Percentiles rank a stretch among this genome's conserved stretches.
phyloP scores from a whole-genome alignment of 2,888 invertebrate genomes.

The Iselma pallidipennis region DNA sequence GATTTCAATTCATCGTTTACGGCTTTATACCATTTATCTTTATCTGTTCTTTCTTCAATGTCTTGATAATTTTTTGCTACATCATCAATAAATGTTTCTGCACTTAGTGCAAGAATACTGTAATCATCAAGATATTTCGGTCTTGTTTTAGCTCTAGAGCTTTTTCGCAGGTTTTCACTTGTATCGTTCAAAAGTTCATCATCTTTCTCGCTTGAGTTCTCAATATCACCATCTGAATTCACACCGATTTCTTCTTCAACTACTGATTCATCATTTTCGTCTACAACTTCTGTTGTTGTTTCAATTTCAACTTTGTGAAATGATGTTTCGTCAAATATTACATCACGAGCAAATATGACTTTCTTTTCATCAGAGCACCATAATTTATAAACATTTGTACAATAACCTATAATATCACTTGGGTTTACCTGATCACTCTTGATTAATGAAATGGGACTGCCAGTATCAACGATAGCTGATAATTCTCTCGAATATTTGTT shows the following conservation, averaged over 20 bases:
- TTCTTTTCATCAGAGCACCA: conserved; percentile 27
- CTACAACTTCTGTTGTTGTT: background rate
- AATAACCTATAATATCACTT: conserved; percentile 20
- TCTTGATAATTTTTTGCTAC: conserved; percentile 19
- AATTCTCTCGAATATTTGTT: background rate
- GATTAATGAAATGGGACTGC: conserved; percentile 6
- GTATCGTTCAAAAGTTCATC: no score
- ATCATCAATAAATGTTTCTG: conserved; percentile 23
- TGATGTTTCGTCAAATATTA: conserved; percentile 30
- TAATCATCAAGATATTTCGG: conserved; percentile 3
- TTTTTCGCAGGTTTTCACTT: background rate
- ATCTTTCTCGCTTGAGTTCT: background rate
- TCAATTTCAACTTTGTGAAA: background rate
- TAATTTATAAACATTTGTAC: conserved; percentile 27
- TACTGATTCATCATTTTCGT: background rate
- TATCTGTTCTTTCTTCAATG: conserved; percentile 10
- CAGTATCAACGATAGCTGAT: conserved; percentile 1
- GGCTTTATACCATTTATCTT: conserved; percentile 25
- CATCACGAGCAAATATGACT: conserved; percentile 29
- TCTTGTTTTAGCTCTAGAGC: background rate
- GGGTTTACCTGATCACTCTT: background rate
- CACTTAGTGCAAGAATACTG: conserved; percentile 10
- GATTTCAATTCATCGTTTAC: conserved; percentile 29
- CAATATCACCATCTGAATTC: background rate
- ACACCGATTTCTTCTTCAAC: background rate